These are phyloP conservation scores for Andrena fulva DNA, from an alignment of 2,888 invertebrate genomes.

Conservation along the genomic window DNA sequence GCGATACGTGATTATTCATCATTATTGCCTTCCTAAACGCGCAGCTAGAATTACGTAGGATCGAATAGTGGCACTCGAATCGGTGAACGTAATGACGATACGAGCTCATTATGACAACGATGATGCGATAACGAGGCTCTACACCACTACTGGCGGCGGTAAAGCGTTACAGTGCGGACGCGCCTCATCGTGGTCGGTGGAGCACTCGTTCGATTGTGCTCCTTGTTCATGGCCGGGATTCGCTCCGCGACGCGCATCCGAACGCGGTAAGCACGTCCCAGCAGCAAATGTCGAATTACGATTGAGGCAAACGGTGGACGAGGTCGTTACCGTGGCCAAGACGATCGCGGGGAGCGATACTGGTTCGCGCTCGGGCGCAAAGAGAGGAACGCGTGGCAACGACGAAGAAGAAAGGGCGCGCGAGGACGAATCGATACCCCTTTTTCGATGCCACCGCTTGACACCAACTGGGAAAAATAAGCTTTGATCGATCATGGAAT, in stretches of 20 bases:
- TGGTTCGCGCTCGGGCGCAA: background rate
- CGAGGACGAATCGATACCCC: slow-evolving; percentile 28
- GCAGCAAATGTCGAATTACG: slow-evolving; percentile 47
- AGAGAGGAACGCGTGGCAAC: background rate
- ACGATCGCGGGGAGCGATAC: slow-evolving; percentile 25
- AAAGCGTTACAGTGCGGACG: slow-evolving; percentile 34
- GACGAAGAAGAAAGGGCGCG: background rate
- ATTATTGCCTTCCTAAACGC: slow-evolving; percentile 27
- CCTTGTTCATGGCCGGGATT: slow-evolving; percentile 28
- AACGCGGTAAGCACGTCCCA: slow-evolving; percentile 1
- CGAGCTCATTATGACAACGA: slow-evolving; percentile 67
- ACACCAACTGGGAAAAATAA: slow-evolving; percentile 35
- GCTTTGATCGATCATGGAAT: slow-evolving; percentile 46
- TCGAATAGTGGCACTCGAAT: slow-evolving; percentile 52
- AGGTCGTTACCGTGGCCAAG: slow-evolving; percentile 18
- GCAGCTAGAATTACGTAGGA: slow-evolving; percentile 40
- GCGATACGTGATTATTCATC: slow-evolving; percentile 27
- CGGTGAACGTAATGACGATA: slow-evolving; percentile 61
- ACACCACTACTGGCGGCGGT: slow-evolving; percentile 6
- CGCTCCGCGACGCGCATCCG: slow-evolving; percentile 8
- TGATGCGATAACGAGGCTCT: slow-evolving; percentile 65
- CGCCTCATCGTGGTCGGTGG: slow-evolving; percentile 25
- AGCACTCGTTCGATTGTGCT: slow-evolving; percentile 41
- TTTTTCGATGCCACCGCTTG: slow-evolving; percentile 17
- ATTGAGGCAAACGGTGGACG: slow-evolving; percentile 34